Conservation (phyloP, 2,888 invertebrate genomes). For the Coenonympha glycerion region DNA sequence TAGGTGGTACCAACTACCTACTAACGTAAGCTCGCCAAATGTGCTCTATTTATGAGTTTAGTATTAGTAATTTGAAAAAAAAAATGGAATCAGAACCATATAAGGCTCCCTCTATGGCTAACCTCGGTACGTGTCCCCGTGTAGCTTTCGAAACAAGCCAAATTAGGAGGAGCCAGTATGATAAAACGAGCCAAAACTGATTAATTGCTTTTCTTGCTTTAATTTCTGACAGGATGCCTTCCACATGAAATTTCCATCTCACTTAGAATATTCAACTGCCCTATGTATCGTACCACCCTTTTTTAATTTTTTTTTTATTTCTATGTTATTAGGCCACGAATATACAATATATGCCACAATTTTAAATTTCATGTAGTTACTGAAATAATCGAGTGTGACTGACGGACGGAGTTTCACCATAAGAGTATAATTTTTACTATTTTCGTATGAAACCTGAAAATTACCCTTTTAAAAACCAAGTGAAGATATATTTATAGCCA, state of each 20-base stretch:
- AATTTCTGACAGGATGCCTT: slow-evolving; percentile 7
- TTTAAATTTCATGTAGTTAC: no score
- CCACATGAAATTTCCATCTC: not conserved
- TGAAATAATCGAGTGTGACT: no score
- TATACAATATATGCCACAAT: no score
- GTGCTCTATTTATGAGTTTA: slow-evolving; percentile 10
- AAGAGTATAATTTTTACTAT: no score
- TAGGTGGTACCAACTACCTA: no score
- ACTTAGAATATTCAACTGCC: not conserved
- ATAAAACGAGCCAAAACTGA: slow-evolving; percentile 11
- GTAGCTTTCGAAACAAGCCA: slow-evolving; percentile 9
- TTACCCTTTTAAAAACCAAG: no score
- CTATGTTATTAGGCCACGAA: no score
- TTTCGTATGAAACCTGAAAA: no score
- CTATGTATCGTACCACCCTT: no score
- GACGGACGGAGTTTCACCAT: no score
- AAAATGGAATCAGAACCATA: slow-evolving; percentile 1
- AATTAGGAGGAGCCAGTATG: slow-evolving; percentile 13
- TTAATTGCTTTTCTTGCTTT: slow-evolving; percentile 17
- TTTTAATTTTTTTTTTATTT: no score
- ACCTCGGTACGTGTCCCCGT: slow-evolving; percentile 5
- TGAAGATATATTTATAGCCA: not conserved
- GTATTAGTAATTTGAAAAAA: no score
- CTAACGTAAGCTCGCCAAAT: slow-evolving; percentile 2
- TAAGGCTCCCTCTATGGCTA: slow-evolving; percentile 1